phyloP scores from a whole-genome alignment of 2,888 invertebrate genomes.

The Arenicola marina region DNA sequence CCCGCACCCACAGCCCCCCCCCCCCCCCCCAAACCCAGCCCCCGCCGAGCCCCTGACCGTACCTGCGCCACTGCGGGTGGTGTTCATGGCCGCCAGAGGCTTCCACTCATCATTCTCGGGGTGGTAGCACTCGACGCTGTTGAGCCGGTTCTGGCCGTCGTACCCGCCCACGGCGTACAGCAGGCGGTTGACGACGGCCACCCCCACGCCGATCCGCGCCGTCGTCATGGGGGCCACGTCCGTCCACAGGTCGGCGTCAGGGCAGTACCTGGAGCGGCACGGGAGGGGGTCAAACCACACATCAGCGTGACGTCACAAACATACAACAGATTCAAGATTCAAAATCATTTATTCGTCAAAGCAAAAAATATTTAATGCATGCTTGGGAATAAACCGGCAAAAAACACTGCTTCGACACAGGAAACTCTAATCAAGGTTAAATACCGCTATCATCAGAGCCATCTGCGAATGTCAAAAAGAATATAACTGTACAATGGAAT shows the following conservation, averaged over 20 bases:
- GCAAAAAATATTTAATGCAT: neutral
- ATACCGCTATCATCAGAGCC: too few relatives aligned
- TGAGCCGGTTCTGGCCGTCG: conserved; percentile 78
- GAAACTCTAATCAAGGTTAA: neutral
- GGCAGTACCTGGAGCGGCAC: conserved; percentile 88
- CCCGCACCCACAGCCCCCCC: too few relatives aligned
- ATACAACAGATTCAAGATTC: too few relatives aligned
- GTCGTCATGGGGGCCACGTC: conserved; percentile 66
- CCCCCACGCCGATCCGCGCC: conserved; percentile 75
- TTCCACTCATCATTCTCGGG: conserved; percentile 91
- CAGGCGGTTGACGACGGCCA: conserved; percentile 66
- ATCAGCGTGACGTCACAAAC: too few relatives aligned
- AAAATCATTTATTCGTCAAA: too few relatives aligned
- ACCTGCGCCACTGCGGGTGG: conserved; percentile 84
- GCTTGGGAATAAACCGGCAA: neutral
- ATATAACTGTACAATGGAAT: too few relatives aligned
- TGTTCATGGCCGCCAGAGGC: conserved; percentile 77
- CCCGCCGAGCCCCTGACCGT: too few relatives aligned
- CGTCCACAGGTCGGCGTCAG: conserved; percentile 82
- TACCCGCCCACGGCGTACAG: conserved; percentile 85
- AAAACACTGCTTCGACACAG: neutral
- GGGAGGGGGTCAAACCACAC: too few relatives aligned
- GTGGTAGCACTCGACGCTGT: conserved; percentile 87
- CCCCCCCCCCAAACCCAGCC: too few relatives aligned
- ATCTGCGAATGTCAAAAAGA: too few relatives aligned